These are phyloP conservation scores for Leptoteleia sp. DNA, from an alignment of 1,140 invertebrate species.

Conservation along the genomic window DNA sequence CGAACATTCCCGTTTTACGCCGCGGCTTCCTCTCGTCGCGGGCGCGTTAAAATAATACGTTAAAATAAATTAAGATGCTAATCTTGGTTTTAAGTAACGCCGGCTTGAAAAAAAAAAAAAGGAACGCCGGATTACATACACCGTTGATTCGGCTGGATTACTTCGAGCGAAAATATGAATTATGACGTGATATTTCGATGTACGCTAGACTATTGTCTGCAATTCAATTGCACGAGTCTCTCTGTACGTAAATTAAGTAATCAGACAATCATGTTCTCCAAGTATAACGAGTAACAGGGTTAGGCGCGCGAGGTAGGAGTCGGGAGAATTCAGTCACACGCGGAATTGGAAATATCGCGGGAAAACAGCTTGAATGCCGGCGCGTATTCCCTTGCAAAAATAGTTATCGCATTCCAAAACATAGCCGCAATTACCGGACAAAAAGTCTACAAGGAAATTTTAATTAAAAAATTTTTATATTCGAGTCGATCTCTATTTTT, in stretches of 20 bases:
- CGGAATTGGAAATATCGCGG: conserved; percentile 59
- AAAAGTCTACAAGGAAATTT: conserved; percentile 37
- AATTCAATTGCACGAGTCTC: conserved; percentile 48
- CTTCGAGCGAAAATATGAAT: conserved; percentile 30
- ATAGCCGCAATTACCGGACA: conserved; percentile 34
- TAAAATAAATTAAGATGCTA: no score
- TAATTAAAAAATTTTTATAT: conserved; percentile 58
- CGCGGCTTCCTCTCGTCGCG: no score
- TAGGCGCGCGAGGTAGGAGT: conserved; percentile 39
- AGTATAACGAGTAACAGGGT: conserved; percentile 59
- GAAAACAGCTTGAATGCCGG: conserved; percentile 47
- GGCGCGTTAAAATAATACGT: no score
- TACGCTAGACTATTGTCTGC: conserved; percentile 22
- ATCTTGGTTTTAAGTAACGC: no score
- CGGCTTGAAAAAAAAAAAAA: no score
- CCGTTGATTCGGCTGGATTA: no score
- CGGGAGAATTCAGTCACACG: conserved; percentile 49
- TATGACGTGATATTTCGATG: conserved; percentile 43
- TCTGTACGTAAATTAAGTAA: conserved; percentile 58
- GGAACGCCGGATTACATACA: no score
- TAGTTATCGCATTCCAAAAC: conserved; percentile 45
- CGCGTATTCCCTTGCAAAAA: conserved; percentile 26
- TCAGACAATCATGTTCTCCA: conserved; percentile 63
- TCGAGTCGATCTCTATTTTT: conserved; percentile 17
- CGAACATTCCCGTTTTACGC: no score